A percentile compares a stretch with the other conserved stretches of the same genome.
Conservation (phyloP, 1,140 invertebrate species). For the Pseudoatta argentina region DNA sequence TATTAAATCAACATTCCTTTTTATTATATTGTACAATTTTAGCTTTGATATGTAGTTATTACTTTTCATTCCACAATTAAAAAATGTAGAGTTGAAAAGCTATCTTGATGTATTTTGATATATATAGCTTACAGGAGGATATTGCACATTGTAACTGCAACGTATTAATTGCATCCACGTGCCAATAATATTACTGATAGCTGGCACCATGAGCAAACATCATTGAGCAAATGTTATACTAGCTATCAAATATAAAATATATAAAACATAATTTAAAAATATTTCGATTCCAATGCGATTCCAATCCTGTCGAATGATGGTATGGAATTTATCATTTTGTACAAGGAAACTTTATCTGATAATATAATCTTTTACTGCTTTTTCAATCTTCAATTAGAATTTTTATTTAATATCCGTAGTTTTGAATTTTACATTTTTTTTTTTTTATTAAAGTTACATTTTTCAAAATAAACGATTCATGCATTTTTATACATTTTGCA, state of each 20-base stretch:
- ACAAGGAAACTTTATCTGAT: neutral
- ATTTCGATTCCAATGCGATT: conserved; percentile 4
- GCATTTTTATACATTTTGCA: neutral
- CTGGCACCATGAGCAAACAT: conserved; percentile 16
- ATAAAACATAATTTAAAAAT: conserved; percentile 15
- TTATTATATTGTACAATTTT: conserved; percentile 10
- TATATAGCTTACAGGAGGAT: neutral
- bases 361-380: neutral
- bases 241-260: conserved; percentile 18
- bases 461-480: neutral
- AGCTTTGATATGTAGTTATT: neutral
- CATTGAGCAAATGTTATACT: neutral
- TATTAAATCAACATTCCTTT: neutral
- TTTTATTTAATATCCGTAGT: neutral
- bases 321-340: conserved; percentile 14
- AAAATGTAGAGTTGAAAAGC: neutral
- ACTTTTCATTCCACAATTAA: conserved; percentile 1
- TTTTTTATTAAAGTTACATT: neutral
- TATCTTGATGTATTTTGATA: neutral
- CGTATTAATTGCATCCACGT: conserved; percentile 28
- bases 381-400: conserved; percentile 7
- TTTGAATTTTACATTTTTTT: conserved; percentile 2
- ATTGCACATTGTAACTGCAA: neutral
- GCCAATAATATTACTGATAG: conserved; percentile 33
- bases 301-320: neutral